These are phyloP conservation scores for Epistrophe eligans DNA, from an alignment of 2,888 invertebrate species.

Conservation along the genomic window DNA sequence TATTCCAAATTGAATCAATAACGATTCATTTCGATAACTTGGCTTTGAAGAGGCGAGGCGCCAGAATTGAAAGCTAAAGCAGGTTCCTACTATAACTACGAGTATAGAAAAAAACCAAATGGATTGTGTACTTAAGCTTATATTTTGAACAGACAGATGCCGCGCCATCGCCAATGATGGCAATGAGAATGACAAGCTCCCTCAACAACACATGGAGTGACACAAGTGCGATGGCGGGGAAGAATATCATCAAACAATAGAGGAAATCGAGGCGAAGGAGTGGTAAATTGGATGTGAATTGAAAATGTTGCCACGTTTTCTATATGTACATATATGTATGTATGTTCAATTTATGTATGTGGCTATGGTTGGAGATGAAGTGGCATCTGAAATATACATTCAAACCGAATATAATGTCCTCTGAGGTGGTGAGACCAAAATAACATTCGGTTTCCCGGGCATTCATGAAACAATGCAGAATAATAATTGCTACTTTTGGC, in stretches of 20 bases:
- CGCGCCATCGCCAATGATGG: constrained; percentile 36
- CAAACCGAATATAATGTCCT: constrained; percentile 18
- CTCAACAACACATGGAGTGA: background rate
- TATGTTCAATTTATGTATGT: constrained; percentile 47
- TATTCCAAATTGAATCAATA: constrained; percentile 73
- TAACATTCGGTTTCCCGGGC: constrained; percentile 30
- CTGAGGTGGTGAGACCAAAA: constrained; percentile 30
- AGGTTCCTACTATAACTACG: too few relatives aligned
- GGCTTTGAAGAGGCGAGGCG: constrained; percentile 30
- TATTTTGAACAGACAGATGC: constrained; percentile 56
- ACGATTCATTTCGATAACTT: constrained; percentile 73
- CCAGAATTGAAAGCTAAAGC: background rate
- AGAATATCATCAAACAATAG: constrained; percentile 48
- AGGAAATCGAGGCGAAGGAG: constrained; percentile 27
- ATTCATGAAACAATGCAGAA: constrained; percentile 5
- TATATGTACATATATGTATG: background rate
- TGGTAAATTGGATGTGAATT: constrained; percentile 57
- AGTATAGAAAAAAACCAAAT: constrained; percentile 27
- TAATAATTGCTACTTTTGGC: constrained; percentile 30
- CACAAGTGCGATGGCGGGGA: background rate
- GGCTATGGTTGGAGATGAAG: constrained; percentile 32
- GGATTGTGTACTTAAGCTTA: constrained; percentile 57
- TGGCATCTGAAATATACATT: background rate
- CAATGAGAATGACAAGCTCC: constrained; percentile 10
- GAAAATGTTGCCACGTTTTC: constrained; percentile 65